These are phyloP conservation scores for Brachyhypopomus gauderio DNA, from an alignment of 2,113 vertebrate genomes.

Conservation along the genomic window DNA sequence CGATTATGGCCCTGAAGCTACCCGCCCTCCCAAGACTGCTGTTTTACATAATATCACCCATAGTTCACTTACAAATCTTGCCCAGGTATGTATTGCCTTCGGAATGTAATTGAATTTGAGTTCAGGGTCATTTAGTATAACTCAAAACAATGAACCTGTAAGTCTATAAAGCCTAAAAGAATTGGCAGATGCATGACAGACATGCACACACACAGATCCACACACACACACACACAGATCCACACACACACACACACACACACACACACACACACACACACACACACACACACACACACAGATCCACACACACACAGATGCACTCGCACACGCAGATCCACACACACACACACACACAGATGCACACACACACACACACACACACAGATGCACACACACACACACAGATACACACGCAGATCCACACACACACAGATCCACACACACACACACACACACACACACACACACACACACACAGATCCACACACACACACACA, in stretches of 20 bases:
- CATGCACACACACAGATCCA: neutral
- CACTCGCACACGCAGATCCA: neutral
- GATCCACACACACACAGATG: neutral
- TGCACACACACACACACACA: neutral
- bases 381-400: neutral
- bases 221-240: neutral
- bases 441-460: neutral
- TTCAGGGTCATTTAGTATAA: conserved; percentile 2
- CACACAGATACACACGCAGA: neutral
- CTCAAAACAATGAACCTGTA: conserved; percentile 20
- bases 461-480: neutral
- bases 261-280: neutral
- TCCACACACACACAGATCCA: neutral
- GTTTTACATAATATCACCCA: conserved; percentile 42
- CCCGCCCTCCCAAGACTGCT: conserved; percentile 20
- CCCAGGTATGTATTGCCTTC: neutral
- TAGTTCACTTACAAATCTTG: conserved; percentile 19
- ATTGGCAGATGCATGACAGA: no score
- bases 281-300: neutral
- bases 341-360: neutral
- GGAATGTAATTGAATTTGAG: conserved; percentile 21
- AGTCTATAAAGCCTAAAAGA: neutral
- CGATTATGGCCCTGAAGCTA: conserved; percentile 10
- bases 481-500: neutral
- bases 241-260: neutral